Percentiles rank a stretch among this genome's conserved stretches.
Conservation (phyloP, 2,888 invertebrate genomes). For the Tipula unca region DNA sequence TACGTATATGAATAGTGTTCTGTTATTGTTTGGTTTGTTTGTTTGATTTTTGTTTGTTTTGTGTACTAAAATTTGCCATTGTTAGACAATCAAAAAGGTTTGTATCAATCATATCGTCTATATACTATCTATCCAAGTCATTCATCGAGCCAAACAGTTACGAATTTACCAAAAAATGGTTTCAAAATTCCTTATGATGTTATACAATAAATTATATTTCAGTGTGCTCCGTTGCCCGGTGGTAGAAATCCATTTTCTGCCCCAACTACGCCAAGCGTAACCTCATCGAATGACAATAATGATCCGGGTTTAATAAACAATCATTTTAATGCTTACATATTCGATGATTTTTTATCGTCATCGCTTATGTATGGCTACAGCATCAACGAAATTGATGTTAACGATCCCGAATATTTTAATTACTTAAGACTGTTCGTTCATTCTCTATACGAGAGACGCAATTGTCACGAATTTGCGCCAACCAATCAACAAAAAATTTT, state of each 20-base stretch:
- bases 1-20: conserved; percentile 22
- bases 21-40: conserved; percentile 14
- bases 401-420: not conserved
- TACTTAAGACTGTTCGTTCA: not conserved
- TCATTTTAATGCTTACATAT: not conserved
- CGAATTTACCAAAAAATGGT: not conserved
- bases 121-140: not conserved
- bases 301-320: not conserved
- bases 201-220: not conserved
- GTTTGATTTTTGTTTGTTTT: conserved; percentile 20
- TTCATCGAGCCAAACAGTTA: not conserved
- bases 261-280: not conserved
- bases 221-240: not conserved
- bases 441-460: not conserved
- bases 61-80: too few species aligned
- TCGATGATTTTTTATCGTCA: not conserved
- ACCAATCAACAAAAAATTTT: not conserved
- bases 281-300: not conserved
- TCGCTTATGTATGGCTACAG: not conserved
- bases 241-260: not conserved
- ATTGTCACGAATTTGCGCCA: not conserved
- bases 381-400: not conserved
- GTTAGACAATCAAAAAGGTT: not conserved
- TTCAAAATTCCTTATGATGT: not conserved
- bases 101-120: not conserved